Base-by-base conservation (phyloP, 2,888 invertebrate species). In the Cosmia pyralina region DNA sequence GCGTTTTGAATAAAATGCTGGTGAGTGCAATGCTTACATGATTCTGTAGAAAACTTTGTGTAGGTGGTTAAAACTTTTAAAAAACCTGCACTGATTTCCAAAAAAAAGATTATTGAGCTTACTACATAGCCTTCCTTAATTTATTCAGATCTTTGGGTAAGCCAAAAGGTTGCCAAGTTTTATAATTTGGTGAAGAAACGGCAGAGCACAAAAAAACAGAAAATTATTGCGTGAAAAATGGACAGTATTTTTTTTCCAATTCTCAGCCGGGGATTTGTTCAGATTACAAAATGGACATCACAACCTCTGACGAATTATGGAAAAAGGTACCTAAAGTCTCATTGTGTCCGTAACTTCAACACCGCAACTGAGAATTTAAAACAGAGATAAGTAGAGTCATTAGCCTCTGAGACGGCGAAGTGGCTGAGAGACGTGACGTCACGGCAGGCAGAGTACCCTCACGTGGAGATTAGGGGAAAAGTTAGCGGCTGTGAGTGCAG, bases 301-400 rank as follows among this genome's bases (percentile, higher is more conserved):
- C 15, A 60, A n/a, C 19, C 22, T 41, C 7, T 5, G 46, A 44
- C 4, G 44, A 74, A 77, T n/a, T 28, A 75, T 7, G 63, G 41
- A 34, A 58, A 63, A 53, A 15, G 8, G 22, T 38, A 50, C 41
- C n/a, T 66, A 57, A 72, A 80, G 46, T 57, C 57, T 17, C 41
- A 62, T 44, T 65, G 59, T 46, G 50, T 64, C 48, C 46, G 44
- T 66, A 57, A 28, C 62, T 79, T 38, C 59, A n/a, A 5, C 38
- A 17, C n/a, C 41, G 52, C 65, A 62, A 71, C 67, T 55, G 38
- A 70, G 76, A 84, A 72, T 75, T 79, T 72, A 46, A 70, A 69
- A 72, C 72, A 71, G 66, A 75, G 85, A 82, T 77, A 84, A 83
- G 86, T 79, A 74, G 77, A 79, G 86, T 85, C 86, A 85, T 87